Conservation (phyloP, 1,140 invertebrate species). For the silkworm (Bombyx mori) region DNA sequence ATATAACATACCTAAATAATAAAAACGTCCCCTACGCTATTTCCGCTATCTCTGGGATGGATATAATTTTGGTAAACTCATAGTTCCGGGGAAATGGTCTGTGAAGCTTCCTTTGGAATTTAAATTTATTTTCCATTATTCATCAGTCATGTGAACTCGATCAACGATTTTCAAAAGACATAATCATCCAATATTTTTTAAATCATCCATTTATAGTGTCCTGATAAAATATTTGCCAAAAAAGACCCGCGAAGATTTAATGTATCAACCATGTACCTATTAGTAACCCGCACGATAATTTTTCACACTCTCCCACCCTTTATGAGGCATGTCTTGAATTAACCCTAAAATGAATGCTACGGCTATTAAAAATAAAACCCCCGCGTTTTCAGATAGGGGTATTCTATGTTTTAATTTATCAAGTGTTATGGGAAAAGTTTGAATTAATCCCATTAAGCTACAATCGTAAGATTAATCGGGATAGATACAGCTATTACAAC, state of each 20-base stretch:
- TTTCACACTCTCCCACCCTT: neutral
- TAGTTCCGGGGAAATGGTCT: slow-evolving; percentile 60
- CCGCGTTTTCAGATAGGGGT: slow-evolving; percentile 35
- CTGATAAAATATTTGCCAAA: no score
- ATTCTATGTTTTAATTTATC: slow-evolving; percentile 45
- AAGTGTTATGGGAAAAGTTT: slow-evolving; percentile 51
- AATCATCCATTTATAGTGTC: no score
- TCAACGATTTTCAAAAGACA: no score
- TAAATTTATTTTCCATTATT: slow-evolving; percentile 19
- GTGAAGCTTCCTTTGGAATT: slow-evolving; percentile 39
- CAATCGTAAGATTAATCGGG: no score
- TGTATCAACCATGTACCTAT: neutral
- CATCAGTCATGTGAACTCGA: no score
- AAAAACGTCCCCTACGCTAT: slow-evolving; percentile 41
- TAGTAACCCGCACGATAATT: slow-evolving; percentile 1
- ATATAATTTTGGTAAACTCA: slow-evolving; percentile 53
- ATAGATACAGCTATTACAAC: no score
- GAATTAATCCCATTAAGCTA: slow-evolving; percentile 14
- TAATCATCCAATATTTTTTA: no score
- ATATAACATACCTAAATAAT: slow-evolving; percentile 63
- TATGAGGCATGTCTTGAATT: slow-evolving; percentile 6
- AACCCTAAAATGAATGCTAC: slow-evolving; percentile 18
- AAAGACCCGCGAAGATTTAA: no score
- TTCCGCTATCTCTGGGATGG: slow-evolving; percentile 31
- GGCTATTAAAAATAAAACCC: slow-evolving; percentile 30